These are phyloP conservation scores for Hydriomena furcata DNA, from an alignment of 2,888 invertebrate species.

Conservation along the genomic window DNA sequence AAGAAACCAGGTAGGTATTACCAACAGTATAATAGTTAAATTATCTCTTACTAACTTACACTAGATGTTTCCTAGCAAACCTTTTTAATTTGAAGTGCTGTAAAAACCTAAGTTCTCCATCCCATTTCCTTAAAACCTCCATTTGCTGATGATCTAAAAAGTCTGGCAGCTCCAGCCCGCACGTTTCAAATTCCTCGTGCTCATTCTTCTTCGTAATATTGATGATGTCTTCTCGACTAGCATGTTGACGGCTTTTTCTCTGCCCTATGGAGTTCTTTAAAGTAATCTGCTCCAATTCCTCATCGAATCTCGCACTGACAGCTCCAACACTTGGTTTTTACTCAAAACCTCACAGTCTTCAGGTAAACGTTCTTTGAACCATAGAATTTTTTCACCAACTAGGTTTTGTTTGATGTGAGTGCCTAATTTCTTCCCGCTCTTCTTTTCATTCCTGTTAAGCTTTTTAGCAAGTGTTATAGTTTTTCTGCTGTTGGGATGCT, in stretches of 20 bases:
- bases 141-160: constrained; percentile 85
- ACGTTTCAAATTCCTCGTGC: constrained; percentile 87
- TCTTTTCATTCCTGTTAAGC: constrained; percentile 85
- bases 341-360: constrained; percentile 79
- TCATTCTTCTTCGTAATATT: constrained; percentile 90
- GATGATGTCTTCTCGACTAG: constrained; percentile 90
- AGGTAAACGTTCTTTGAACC: constrained; percentile 89
- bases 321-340: constrained; percentile 83
- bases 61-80: constrained; percentile 74
- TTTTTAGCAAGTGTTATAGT: constrained; percentile 89
- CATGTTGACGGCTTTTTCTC: constrained; percentile 90
- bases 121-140: constrained; percentile 85
- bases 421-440: constrained; percentile 85
- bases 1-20: too few relatives aligned
- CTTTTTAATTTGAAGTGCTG: constrained; percentile 86
- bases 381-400: constrained; percentile 89
- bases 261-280: constrained; percentile 91
- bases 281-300: constrained; percentile 90
- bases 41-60: constrained; percentile 31
- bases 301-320: constrained; percentile 86
- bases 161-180: constrained; percentile 92
- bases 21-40: too few relatives aligned
- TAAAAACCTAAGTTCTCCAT: constrained; percentile 86
- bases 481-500: constrained; percentile 94
- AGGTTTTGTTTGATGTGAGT: constrained; percentile 89